Evolutionary conservation across 2,888 invertebrate genomes (phyloP), one percentile per base, ranked within the genome.

Genomic region (Coremacera marginata): DNA sequence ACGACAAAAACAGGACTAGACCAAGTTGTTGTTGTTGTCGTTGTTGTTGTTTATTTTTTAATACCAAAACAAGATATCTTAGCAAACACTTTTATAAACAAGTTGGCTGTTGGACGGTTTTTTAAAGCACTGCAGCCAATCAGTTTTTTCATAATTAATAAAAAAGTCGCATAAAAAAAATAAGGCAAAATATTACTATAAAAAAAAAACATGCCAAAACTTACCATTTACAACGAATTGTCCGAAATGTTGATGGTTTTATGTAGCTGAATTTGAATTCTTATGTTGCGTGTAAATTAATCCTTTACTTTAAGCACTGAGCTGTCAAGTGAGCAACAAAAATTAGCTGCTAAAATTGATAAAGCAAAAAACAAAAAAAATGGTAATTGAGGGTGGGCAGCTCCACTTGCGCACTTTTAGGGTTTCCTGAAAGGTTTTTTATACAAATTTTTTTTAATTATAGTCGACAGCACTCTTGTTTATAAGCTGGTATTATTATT

Each of bases 331-430:
- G 34, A 14, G 44, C 11, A 44, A n/a, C 7, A 44, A 37, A 37
- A 62, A 25, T 62, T 31, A 11, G n/a, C 62, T 27, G 5, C n/a
- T 34, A 34, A 34, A n/a, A n/a, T 31, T 62, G 16, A 25, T 25
- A 67, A 8, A 34, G 3, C 8, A 44, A 49, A 22, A 44, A 8
- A n/a, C 3, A 9, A 67, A 19, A 8, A 25, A 16, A 31, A 11
- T 63, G 34, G 63, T 7, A 34, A 34, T 34, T 19, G 49, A 25
- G 68, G 68, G 51, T 51, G 68, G 68, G 25, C 11, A 9, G 72
- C 27, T 60, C 31, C 72, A 73, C 44, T 44, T 63, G 72, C 60
- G 62, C 72, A 62, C 62, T 73, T 73, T 9, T 49, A 27, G 25
- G 49, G 72, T 19, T 73, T 62, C 72, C 9, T 11, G 22, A 1